phyloP scores from a whole-genome alignment of 2,888 invertebrate genomes.

The Orthosia gothica region DNA sequence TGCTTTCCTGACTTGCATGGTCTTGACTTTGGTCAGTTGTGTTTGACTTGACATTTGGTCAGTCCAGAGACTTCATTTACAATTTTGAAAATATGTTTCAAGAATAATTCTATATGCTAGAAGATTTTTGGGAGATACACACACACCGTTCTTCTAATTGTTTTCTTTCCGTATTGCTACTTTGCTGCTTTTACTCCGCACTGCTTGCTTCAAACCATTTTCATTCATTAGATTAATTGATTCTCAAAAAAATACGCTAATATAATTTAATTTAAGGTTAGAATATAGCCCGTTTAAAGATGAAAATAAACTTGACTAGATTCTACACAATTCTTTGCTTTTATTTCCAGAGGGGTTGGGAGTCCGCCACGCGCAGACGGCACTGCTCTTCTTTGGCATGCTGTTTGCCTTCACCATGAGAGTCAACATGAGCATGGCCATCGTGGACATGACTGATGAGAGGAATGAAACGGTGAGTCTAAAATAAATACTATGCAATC shows the following conservation, averaged over 20 bases:
- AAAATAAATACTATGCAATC: background rate
- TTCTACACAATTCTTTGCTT: background rate
- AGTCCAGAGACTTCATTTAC: too few species aligned
- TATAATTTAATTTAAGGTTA: too few species aligned
- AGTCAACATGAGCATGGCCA: constrained; percentile 93
- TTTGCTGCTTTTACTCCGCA: background rate
- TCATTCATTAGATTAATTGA: background rate
- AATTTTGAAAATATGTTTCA: too few species aligned
- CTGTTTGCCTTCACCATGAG: constrained; percentile 92
- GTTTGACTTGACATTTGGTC: too few species aligned
- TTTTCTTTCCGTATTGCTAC: background rate
- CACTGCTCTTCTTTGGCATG: constrained; percentile 91
- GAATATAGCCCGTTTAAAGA: too few species aligned
- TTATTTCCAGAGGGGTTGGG: constrained; percentile 83
- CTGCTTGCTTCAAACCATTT: background rate
- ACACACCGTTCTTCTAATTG: background rate
- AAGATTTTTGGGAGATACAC: too few species aligned
- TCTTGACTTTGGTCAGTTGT: too few species aligned
- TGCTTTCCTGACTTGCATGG: too few species aligned
- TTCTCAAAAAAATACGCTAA: too few species aligned
- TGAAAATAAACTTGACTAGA: background rate
- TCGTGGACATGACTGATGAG: constrained; percentile 92
- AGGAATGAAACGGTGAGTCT: constrained; percentile 68
- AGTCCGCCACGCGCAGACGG: constrained; percentile 91
- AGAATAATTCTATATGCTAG: too few species aligned